phyloP scores from a whole-genome alignment of 2,888 invertebrate species.

The Drosophila lutescens region DNA sequence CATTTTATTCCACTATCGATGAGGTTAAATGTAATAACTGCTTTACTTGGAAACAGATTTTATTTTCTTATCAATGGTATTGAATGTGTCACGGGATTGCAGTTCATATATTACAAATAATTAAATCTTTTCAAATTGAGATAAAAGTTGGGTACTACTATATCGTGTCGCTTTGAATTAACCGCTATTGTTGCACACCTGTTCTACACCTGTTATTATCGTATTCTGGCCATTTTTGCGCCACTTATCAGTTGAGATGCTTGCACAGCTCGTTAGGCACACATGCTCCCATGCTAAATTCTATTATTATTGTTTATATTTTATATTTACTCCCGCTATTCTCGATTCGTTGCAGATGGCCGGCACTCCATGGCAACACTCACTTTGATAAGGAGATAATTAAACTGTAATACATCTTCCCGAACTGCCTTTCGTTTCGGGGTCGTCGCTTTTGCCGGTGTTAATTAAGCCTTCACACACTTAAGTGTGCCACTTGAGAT shows the following conservation, averaged over 20 bases:
- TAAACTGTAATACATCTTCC: slow-evolving; percentile 66
- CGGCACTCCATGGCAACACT: slow-evolving; percentile 3
- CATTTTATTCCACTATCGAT: not conserved
- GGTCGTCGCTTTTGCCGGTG: slow-evolving; percentile 46
- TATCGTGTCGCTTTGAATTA: slow-evolving; percentile 31
- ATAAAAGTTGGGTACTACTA: not conserved
- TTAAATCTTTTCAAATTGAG: no score
- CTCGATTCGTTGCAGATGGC: slow-evolving; percentile 17
- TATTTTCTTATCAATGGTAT: not conserved
- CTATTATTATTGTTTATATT: slow-evolving; percentile 10
- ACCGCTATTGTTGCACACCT: slow-evolving; percentile 10
- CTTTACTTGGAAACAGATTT: not conserved
- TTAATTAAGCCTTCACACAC: slow-evolving; percentile 74
- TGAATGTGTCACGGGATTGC: not conserved
- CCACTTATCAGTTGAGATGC: slow-evolving; percentile 31
- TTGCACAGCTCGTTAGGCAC: slow-evolving; percentile 23
- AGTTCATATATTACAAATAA: not conserved
- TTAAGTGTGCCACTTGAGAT: slow-evolving; percentile 69
- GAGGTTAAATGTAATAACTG: not conserved
- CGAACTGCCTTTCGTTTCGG: slow-evolving; percentile 15
- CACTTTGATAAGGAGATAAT: slow-evolving; percentile 65
- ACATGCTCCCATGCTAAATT: slow-evolving; percentile 34
- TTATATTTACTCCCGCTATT: slow-evolving; percentile 6
- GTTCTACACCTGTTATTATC: slow-evolving; percentile 36
- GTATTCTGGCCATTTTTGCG: slow-evolving; percentile 21